Evolutionary conservation across 2,113 vertebrate species (phyloP), one percentile per base, ranked within the genome.

Genomic region (Sinosuthora webbiana): DNA sequence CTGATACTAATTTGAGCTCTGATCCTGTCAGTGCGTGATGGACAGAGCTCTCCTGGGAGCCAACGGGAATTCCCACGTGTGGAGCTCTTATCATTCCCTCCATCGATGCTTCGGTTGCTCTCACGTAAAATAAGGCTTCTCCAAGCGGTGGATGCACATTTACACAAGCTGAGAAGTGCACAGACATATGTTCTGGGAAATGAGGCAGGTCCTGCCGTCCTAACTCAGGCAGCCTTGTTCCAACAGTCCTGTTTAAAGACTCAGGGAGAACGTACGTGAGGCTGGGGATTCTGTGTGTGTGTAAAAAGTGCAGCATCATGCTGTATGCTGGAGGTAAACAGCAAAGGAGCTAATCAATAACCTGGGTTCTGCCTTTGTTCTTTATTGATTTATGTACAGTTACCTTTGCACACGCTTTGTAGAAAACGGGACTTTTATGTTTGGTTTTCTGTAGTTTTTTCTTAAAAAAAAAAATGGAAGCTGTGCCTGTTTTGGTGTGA

Each of bases 311-410:
- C 94, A 93, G 93, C 79, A 89, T 96, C 68, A 53, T 89, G 83
- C 79, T 68, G 49, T 77, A 20, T 68, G 13, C 78, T n/a, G 35
- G 71, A 91, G 90, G 75, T 88, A 85, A 91, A 88, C 59, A 90
- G 75, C 82, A 80, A 39, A 85, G 78, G 62, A 93, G 64, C 92
- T 89, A 95, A 96, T 96, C 94, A 86, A 87, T 96, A 96, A 89
- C 83, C 56, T n/a, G 73, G 60, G 70, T 70, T 90, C 92, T 94
- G 93, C 37, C 93, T 94, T 95, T 83, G 85, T 52, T 69, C 67
- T 68, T 47, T 73, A 89, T 96, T 90, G 93, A 95, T 89, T 92
- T 81, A 78, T 50, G 76, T 62, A 39, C 64, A 35, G 93, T 95
- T 94, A 97, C 86, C 90, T 95, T 95, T 96, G 93, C 68, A 78